A percentile compares a stretch with the other conserved stretches of the same genome.
Evolutionary conservation across 2,888 invertebrate species (phyloP).

Genomic region (Polylopha cassiicola): DNA sequence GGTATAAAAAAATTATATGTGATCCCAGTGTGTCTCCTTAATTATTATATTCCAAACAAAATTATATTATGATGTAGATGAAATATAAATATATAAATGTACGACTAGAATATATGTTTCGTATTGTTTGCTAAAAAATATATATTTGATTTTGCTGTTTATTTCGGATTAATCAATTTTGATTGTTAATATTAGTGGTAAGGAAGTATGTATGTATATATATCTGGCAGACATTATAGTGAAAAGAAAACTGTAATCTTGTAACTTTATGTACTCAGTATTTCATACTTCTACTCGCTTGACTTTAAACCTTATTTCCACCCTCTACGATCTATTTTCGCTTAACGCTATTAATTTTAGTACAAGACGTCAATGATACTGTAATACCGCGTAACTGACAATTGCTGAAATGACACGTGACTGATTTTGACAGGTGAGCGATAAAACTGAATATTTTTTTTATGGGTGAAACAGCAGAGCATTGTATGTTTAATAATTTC

Average conservation of each 20-base stretch:
- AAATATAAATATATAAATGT: constrained; percentile 15
- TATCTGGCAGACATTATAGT: constrained; percentile 15
- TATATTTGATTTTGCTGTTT: too few relatives aligned
- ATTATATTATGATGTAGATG: constrained; percentile 26
- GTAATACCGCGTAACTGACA: too few relatives aligned
- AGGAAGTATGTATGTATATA: constrained; percentile 13
- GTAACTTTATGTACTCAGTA: constrained; percentile 3
- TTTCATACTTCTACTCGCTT: constrained; percentile 1
- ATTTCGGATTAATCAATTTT: too few relatives aligned
- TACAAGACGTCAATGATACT: too few relatives aligned
- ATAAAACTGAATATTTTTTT: too few relatives aligned
- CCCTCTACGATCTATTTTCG: too few relatives aligned
- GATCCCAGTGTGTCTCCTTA: constrained; percentile 55
- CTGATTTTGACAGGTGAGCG: too few relatives aligned
- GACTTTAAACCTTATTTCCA: neutral
- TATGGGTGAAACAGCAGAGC: too few relatives aligned
- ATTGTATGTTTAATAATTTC: too few relatives aligned
- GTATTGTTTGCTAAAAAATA: too few relatives aligned
- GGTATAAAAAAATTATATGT: constrained; percentile 34
- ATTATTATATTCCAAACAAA: constrained; percentile 31
- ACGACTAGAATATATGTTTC: constrained; percentile 14
- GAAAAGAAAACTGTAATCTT: constrained; percentile 14
- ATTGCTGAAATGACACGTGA: too few relatives aligned
- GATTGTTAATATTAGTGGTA: constrained; percentile 8
- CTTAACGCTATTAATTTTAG: too few relatives aligned